These are phyloP conservation scores for Mesaphorura yosii DNA, from an alignment of 1,140 invertebrate species.

Conservation along the genomic window DNA sequence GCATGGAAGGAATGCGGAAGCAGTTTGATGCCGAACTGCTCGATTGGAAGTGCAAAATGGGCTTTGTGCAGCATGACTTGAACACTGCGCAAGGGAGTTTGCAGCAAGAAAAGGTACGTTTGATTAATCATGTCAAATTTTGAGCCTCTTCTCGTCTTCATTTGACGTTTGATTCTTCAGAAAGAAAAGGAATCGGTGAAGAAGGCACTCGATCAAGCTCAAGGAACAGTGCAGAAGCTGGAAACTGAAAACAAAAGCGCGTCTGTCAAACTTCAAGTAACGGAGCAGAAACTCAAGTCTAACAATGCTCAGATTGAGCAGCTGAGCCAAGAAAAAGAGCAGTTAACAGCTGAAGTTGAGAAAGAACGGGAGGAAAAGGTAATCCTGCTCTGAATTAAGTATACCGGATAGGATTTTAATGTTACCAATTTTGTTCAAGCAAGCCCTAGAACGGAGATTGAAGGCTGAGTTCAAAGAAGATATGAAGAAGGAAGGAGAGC, in stretches of 20 bases:
- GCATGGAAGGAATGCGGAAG: conserved; percentile 9
- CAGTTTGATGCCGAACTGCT: conserved; percentile 7
- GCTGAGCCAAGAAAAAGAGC: background rate
- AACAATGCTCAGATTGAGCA: background rate
- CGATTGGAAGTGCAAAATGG: conserved; percentile 9
- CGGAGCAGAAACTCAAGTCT: background rate
- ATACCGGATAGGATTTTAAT: background rate
- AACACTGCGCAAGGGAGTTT: conserved; percentile 2
- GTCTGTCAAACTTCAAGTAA: background rate
- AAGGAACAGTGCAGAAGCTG: background rate
- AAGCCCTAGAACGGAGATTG: background rate
- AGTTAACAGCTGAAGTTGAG: no score
- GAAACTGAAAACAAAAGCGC: background rate
- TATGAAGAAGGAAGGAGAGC: background rate
- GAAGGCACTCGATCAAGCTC: background rate
- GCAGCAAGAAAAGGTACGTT: background rate
- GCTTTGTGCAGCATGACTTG: conserved; percentile 2
- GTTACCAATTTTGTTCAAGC: background rate
- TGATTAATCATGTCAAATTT: background rate
- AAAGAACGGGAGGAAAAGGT: no score
- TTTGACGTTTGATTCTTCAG: conserved; percentile 9
- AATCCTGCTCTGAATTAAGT: background rate
- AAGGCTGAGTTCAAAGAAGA: background rate
- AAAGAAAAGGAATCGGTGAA: background rate
- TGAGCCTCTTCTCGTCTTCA: background rate